phyloP scores from a whole-genome alignment of 2,888 invertebrate genomes.

The Nomada hirtipes region DNA sequence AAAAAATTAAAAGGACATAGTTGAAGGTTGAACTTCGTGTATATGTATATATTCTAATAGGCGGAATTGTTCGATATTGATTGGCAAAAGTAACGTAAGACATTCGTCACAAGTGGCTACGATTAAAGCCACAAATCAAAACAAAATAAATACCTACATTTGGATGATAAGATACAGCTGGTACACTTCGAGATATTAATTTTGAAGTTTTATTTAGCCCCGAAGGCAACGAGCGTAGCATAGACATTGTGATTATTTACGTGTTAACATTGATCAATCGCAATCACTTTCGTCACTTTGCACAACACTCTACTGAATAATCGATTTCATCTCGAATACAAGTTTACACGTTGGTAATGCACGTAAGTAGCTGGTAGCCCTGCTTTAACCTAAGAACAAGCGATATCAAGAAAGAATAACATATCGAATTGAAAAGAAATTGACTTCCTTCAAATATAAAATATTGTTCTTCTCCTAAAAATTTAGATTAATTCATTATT shows the following conservation, averaged over 20 bases:
- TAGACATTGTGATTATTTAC: constrained; percentile 74
- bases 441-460: not conserved
- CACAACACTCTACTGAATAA: constrained; percentile 14
- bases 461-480: not conserved
- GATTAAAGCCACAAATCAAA: constrained; percentile 22
- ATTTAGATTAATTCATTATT: not conserved
- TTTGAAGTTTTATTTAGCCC: constrained; percentile 73
- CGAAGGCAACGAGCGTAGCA: constrained; percentile 75
- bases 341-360: constrained; percentile 26
- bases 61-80: constrained; percentile 78
- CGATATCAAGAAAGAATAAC: not conserved
- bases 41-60: constrained; percentile 65
- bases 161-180: constrained; percentile 89
- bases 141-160: constrained; percentile 87
- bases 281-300: constrained; percentile 7
- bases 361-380: constrained; percentile 20
- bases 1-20: not conserved
- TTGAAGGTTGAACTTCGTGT: constrained; percentile 23
- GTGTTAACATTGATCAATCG: constrained; percentile 17
- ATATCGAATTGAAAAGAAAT: not conserved
- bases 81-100: constrained; percentile 14
- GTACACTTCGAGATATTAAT: constrained; percentile 83
- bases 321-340: constrained; percentile 11
- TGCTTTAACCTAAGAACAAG: constrained; percentile 21
- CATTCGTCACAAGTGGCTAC: constrained; percentile 34